A percentile compares a stretch with the other conserved stretches of the same genome.
Conservation (phyloP, 2,113 vertebrate species). For the Odobenus rosmarus region DNA sequence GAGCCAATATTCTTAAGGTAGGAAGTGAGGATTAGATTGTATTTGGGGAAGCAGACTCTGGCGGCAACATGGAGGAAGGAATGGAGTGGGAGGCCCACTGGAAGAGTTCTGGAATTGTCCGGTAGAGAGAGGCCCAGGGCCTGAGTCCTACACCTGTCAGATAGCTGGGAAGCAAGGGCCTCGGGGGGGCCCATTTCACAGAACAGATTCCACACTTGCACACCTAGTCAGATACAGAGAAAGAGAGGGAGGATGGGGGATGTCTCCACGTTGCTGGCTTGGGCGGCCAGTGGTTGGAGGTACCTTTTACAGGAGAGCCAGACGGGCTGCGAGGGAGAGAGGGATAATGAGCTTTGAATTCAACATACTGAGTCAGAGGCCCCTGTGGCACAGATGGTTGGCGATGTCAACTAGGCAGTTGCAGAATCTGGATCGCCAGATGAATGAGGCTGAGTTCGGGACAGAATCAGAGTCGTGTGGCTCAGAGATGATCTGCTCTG, state of each 20-base stretch:
- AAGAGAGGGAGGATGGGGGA: background rate
- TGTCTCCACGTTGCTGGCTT: background rate
- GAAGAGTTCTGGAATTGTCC: background rate
- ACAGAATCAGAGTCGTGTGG: background rate
- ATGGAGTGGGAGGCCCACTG: background rate
- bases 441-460: background rate
- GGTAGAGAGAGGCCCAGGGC: background rate
- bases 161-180: background rate
- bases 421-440: background rate
- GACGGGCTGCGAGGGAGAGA: background rate
- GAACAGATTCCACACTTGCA: background rate
- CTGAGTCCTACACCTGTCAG: background rate
- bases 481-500: background rate
- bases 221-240: too few relatives aligned
- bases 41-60: background rate
- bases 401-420: background rate
- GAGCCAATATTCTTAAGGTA: background rate
- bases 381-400: background rate
- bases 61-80: background rate
- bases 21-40: background rate
- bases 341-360: background rate
- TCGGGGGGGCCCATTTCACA: background rate
- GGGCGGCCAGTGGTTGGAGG: background rate
- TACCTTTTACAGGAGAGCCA: background rate
- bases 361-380: background rate